Evolutionary conservation across 2,888 invertebrate genomes (phyloP), one percentile per base, ranked within the genome.

Genomic region (Chirona hameri): DNA sequence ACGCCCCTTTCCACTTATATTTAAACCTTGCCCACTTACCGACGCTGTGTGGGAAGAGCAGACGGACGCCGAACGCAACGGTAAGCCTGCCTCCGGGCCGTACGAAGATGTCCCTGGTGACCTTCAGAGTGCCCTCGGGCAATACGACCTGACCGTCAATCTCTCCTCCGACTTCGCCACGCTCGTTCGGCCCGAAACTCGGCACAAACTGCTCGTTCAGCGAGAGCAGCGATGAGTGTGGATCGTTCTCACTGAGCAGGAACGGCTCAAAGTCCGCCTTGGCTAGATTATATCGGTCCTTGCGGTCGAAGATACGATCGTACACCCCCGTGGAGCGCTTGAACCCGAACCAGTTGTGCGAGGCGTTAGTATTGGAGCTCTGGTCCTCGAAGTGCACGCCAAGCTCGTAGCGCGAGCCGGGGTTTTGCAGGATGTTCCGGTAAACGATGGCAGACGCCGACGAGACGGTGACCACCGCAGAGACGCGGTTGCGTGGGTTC

Each of bases 281-380:
- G 0, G 99, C 99, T 84, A 99, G 90, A 88, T 98, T 98, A 87
- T 97, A 99, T 82, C 98, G 91, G 88, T 97, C 95, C 87, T 95
- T 95, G 85, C 96, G 86, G 85, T 90, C 90, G 85, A 90, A 90
- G 57, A 90, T 88, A 79, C 88, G 86, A 80, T 88, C 86, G 86
- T 89, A 88, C 79, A 87, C 85, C 60, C 84, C 83, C 7, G 80
- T 81, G 21, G 85, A 88, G 83, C 84, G 86, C 81, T 85, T 84
- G 79, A 82, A 83, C 7, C 98, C 97, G 86, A 99, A 91, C 95
- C 97, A 99, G 87, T 99, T 99, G 87, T 92, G 95, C 0, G 96
- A 94, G 85, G 97, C 98, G 87, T 98, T 95, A n/a, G 99, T 93
- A 29, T 92, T 90, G 89, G 95, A 94, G 86, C 97, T 97, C 87